These are phyloP conservation scores for Lymantria dispar DNA, from an alignment of 2,888 invertebrate genomes.

Conservation along the genomic window DNA sequence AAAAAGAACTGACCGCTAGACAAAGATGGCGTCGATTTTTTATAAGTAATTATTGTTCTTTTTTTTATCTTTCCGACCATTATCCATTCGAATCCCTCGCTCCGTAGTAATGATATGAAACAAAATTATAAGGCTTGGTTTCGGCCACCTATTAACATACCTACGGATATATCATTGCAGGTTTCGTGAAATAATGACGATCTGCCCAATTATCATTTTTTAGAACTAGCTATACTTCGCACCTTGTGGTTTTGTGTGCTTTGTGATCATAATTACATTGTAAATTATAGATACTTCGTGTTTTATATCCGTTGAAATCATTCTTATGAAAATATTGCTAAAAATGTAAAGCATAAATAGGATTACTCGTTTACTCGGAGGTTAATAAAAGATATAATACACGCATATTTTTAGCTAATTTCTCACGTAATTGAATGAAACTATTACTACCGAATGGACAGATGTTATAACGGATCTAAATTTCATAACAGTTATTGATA, in stretches of 20 bases:
- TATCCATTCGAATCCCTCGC: conserved; percentile 59
- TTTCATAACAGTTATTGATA: no score
- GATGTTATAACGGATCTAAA: no score
- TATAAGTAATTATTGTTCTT: conserved; percentile 57
- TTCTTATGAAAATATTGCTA: no score
- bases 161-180: conserved; percentile 65
- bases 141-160: conserved; percentile 71
- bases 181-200: conserved; percentile 46
- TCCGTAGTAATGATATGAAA: conserved; percentile 71
- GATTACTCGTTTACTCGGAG: no score
- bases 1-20: conserved; percentile 47
- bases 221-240: background rate
- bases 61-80: conserved; percentile 60
- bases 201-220: conserved; percentile 27
- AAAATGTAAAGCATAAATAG: no score
- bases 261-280: background rate
- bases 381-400: no score
- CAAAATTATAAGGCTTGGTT: conserved; percentile 71
- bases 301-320: background rate
- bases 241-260: conserved; percentile 1
- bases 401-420: no score
- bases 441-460: no score
- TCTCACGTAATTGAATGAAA: no score
- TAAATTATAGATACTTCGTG: background rate
- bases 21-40: conserved; percentile 54